These are phyloP conservation scores for Coranthus polyacanthus DNA, from an alignment of 2,797 vertebrate species.

Conservation along the genomic window DNA sequence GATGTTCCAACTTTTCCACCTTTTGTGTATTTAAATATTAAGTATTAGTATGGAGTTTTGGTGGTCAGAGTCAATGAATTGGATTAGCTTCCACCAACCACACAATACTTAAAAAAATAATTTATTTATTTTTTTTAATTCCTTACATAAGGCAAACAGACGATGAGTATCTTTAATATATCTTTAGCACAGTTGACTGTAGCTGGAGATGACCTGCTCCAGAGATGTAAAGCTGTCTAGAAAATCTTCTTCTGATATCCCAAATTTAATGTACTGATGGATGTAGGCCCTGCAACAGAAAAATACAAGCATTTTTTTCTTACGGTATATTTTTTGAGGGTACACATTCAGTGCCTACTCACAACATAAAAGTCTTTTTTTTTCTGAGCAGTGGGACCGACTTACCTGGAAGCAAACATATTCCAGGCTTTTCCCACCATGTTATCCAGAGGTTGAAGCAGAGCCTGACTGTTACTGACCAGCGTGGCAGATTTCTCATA, in stretches of 20 bases:
- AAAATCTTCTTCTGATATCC: slow-evolving; percentile 95
- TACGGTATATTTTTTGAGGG: not conserved
- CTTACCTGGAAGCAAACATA: slow-evolving; percentile 99
- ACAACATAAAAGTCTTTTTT: too few species aligned
- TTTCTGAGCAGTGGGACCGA: not conserved
- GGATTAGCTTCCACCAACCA: too few species aligned
- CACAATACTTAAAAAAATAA: not conserved
- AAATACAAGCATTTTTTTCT: too few species aligned
- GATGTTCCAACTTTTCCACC: too few species aligned
- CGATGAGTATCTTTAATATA: not conserved
- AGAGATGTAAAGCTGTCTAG: slow-evolving; percentile 92
- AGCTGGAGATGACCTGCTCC: slow-evolving; percentile 95
- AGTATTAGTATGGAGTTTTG: too few species aligned
- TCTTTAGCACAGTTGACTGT: slow-evolving; percentile 80
- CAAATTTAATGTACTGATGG: slow-evolving; percentile 94
- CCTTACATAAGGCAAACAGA: too few species aligned
- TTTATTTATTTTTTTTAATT: not conserved
- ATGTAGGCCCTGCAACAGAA: slow-evolving; percentile 94
- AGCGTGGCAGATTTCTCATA: slow-evolving; percentile 94
- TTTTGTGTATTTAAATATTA: too few species aligned
- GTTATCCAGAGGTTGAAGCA: slow-evolving; percentile 89
- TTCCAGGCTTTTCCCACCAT: slow-evolving; percentile 96
- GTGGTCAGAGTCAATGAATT: too few species aligned
- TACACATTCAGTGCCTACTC: too few species aligned
- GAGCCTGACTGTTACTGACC: slow-evolving; percentile 95